Conservation (phyloP, 1,140 invertebrate genomes). For the Hycleus phaleratus region DNA sequence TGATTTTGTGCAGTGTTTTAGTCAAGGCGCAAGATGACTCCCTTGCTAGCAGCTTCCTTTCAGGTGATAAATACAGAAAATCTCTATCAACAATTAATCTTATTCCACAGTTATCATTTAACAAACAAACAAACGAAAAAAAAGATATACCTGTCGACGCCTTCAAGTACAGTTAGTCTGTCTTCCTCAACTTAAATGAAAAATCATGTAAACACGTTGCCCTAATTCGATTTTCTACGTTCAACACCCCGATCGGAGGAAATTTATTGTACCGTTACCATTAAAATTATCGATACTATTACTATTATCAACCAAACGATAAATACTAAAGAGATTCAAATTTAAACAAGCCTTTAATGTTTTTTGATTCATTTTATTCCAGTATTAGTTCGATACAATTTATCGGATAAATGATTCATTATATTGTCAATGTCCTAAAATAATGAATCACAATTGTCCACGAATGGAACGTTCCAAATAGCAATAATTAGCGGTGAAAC, state of each 20-base stretch:
- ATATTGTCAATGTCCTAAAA: conserved; percentile 4
- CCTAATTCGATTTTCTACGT: neutral
- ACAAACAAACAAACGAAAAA: too few relatives aligned
- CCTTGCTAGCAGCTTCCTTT: conserved; percentile 66
- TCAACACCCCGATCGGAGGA: conserved; percentile 4
- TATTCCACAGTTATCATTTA: too few relatives aligned
- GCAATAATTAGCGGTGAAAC: conserved; percentile 6
- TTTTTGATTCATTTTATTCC: too few relatives aligned
- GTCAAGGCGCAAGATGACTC: conserved; percentile 59
- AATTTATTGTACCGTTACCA: conserved; percentile 11
- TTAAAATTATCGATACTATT: neutral
- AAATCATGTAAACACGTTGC: conserved; percentile 6
- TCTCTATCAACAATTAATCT: too few relatives aligned
- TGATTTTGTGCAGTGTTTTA: conserved; percentile 21
- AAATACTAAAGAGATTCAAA: too few relatives aligned
- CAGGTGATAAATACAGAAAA: conserved; percentile 47
- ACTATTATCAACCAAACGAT: too few relatives aligned
- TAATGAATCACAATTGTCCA: conserved; percentile 9
- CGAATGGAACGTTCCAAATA: conserved; percentile 6
- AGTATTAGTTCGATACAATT: too few relatives aligned
- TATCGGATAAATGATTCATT: neutral
- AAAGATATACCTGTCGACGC: too few relatives aligned
- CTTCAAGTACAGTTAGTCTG: too few relatives aligned
- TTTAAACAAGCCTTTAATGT: too few relatives aligned
- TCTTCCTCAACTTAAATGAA: neutral